Base-by-base conservation (phyloP, 2,888 invertebrate species). In the Ophioninae sp. region DNA sequence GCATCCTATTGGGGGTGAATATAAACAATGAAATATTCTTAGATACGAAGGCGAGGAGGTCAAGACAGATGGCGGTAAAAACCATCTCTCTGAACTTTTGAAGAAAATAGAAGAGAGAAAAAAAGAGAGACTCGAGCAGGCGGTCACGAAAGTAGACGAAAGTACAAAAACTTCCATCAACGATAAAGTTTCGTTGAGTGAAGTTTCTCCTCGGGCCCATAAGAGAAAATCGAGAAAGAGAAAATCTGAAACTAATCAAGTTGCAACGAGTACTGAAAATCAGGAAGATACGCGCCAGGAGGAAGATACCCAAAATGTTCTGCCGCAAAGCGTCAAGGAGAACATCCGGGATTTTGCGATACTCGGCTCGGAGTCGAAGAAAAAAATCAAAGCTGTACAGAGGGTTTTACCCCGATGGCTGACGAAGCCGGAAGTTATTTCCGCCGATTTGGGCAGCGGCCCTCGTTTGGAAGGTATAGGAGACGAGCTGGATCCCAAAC, bases 361-460 rank as follows among this genome's bases (percentile, higher is more conserved):
- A 87, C 93, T 89, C 87, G 95, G 95, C 7, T 79, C 85, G 20
- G 88, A 87, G 61, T 84, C 88, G 61, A 85, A 87, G 3, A 88
- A 87, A 37, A 91, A 90, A 76, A 82, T 71, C 30, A 82, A 84
- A 56, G 80, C 93, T 90, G 96, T 97, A 0, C 95, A 96, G 89
- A 94, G 97, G 92, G 95, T 97, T 7, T 93, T 99, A 67, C 98
- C 99, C 0, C 94, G 96, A 86, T 99, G 99, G 99, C 92, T 99
- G 56, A 95, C 96, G 0, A 94, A 97, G 90, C 97, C 99, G 5
- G 95, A 95, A 63, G 93, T 96, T 71, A 95, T 99, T 79, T 95
- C 96, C n/a, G 95, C 95, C 20, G 95, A 96, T 90, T 93, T 97
- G 71, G 83, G 93, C 93, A 89, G 93, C 95, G 65, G 94, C 2